Base-by-base conservation (phyloP, 2,888 invertebrate genomes). In the Dasysyrphus tricinctus region DNA sequence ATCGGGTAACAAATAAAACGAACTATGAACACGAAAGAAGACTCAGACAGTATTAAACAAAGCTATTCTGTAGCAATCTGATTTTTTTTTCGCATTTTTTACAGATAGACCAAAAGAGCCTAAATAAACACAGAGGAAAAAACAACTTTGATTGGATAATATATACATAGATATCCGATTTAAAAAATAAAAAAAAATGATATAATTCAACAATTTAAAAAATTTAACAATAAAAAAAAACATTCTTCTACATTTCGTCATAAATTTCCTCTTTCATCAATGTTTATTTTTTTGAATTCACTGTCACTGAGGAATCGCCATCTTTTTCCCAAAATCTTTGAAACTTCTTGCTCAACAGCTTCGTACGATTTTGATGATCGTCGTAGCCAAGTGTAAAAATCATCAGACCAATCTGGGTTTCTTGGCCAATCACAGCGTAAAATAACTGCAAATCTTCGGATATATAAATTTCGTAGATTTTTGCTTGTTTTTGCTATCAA, bases 391-490 rank as follows among this genome's bases (percentile, higher is more conserved):
- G 92, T 88, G 88, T 94, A 94, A 90, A 95, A 96, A 72, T 95
- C 95, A 4, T 94, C 92, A 0, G 94, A 93, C 96, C 96, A 96
- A 79, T 95, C 94, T 0, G 94, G 93, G 89, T 94, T 94, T 78
- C 93, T 93, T 2, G 95, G 94, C 96, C 96, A 97, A 89, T 95
- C 95, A 89, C 94, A 94, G 91, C 95, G 94, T 82, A 95, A 92
- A 82, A 97, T 94, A 11, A 97, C 94, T 0, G 95, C 96, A 90
- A 96, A 96, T 65, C 95, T 94, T 56, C 97, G 93, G 0, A 97
- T 94, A 88, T 95, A 93, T 3, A 97, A 92, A 73, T 93, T 93
- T 24, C 93, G 93, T 74, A 97, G 92, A 88, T 94, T 94, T 89
- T 94, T 94, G 0, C 95, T 95, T 2, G 94, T 94, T 61, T 93